Percentiles rank a stretch among this genome's conserved stretches.
Evolutionary conservation across 37 sponge, comb jelly and placozoan genomes (phyloP).

Genomic region (Eunapius fragilis): DNA sequence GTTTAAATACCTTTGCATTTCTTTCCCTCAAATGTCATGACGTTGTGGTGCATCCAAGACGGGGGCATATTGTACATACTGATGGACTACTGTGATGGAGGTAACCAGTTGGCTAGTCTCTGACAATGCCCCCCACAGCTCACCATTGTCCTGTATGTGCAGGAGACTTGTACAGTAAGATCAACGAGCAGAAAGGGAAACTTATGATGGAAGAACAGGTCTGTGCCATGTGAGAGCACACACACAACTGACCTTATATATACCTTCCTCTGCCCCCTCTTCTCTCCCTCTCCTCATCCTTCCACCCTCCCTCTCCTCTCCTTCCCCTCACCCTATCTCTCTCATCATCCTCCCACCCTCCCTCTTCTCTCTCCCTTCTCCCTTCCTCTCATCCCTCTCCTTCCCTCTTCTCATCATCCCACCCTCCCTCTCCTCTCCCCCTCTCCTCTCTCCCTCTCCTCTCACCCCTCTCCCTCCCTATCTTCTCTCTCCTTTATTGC

Average conservation of each 20-base stretch:
- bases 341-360: not conserved
- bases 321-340: not conserved
- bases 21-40: not conserved
- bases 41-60: slow-evolving; percentile 19
- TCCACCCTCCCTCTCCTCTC: no score
- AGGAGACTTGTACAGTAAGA: slow-evolving; percentile 90
- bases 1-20: not conserved
- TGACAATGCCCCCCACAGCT: no score
- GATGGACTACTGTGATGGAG: slow-evolving; percentile 99
- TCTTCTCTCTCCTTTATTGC: no score
- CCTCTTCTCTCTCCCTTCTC: not conserved
- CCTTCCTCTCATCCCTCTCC: not conserved
- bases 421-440: not conserved
- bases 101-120: slow-evolving; percentile 27
- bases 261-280: no score
- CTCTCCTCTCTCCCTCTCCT: not conserved
- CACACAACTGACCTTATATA: not conserved
- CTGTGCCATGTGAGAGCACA: not conserved
- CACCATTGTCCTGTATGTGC: no score
- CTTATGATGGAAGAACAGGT: slow-evolving; percentile 89
- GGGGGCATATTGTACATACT: slow-evolving; percentile 88
- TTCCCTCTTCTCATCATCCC: not conserved
- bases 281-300: no score
- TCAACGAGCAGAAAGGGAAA: slow-evolving; percentile 80
- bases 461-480: not conserved